A percentile compares a stretch with the other conserved stretches of the same genome.
These are phyloP conservation scores for Eulemur mongoz DNA, from an alignment of 2,797 vertebrate genomes.

Conservation along the genomic window DNA sequence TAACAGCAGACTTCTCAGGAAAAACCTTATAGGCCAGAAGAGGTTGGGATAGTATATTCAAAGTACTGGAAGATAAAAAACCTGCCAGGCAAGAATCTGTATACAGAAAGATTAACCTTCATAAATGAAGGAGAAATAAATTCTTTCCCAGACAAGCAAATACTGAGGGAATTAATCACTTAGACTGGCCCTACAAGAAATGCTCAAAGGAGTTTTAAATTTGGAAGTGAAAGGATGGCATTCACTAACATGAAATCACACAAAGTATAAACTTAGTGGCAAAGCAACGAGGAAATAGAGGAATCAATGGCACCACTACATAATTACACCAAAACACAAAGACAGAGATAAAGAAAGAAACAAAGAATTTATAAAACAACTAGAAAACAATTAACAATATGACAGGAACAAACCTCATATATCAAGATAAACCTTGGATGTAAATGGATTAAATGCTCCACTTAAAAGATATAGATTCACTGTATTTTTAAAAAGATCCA, in stretches of 20 bases:
- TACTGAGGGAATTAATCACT: not conserved
- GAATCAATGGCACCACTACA: not conserved
- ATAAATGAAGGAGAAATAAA: not conserved
- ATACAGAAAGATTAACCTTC: not conserved
- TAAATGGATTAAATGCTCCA: not conserved
- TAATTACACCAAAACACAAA: not conserved
- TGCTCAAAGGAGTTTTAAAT: not conserved
- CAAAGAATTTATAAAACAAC: not conserved
- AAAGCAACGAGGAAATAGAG: not conserved
- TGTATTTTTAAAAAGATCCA: not conserved
- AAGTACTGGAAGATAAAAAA: not conserved
- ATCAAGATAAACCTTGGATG: not conserved
- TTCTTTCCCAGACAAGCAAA: not conserved
- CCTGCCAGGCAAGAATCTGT: not conserved
- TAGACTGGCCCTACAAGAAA: not conserved
- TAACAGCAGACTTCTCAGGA: not conserved
- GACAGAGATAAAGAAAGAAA: not conserved
- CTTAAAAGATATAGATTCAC: not conserved
- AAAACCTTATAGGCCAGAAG: not conserved
- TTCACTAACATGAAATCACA: not conserved
- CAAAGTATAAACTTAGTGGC: not conserved
- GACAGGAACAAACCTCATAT: not conserved
- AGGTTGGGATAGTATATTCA: not conserved
- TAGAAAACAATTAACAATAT: not conserved
- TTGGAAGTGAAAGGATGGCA: not conserved